Base-by-base conservation (phyloP, 2,888 invertebrate genomes). In the Morpho deidamia region DNA sequence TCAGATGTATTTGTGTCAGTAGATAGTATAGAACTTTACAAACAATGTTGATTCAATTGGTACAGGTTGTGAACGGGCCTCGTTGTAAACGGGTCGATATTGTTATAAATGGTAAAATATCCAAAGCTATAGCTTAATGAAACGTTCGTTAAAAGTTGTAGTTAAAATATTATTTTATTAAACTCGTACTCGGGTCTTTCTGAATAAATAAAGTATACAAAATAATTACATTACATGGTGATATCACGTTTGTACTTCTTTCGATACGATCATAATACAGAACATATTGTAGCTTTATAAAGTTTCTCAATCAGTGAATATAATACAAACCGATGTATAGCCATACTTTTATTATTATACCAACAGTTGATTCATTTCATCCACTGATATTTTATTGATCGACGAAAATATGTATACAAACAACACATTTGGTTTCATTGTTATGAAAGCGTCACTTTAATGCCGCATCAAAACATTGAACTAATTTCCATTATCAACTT, bases 1-100 rank as follows among this genome's bases (percentile, higher is more conserved):
- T 87, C 84, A 72, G 83, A 87, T 77, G 74, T 84, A 78, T 83
- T 83, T 87, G 83, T 85, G 87, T 87, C 87, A 81, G 80, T 89
- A 89, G 88, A 78, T 89, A 89, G 89, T 81, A 84, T 88, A 89
- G 84, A 82, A 84, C 83, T 89, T 88, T 88, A 89, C 88, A 88
- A 88, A 88, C 87, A 84, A 88, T 86, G 87, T 87, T 88, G 83
- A 85, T 88, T 88, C 88, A 89, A 89, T 88, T 89, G 83, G 85
- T 86, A 87, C 88, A 85, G 89, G 89, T 89, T 89, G 89, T 89
- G 89, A 89, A 49, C 86, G 87, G 76, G 83, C 85, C 88, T 85
- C 87, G 89, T 89, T 89, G 83, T 82, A 81, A 89, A 88, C 89
- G 89, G 81, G 88, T 84, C 85, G 85, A 87, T 87, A 86, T 88